These are phyloP conservation scores for Pangasius mekongensis DNA, from an alignment of 2,797 vertebrate species.

Conservation along the genomic window DNA sequence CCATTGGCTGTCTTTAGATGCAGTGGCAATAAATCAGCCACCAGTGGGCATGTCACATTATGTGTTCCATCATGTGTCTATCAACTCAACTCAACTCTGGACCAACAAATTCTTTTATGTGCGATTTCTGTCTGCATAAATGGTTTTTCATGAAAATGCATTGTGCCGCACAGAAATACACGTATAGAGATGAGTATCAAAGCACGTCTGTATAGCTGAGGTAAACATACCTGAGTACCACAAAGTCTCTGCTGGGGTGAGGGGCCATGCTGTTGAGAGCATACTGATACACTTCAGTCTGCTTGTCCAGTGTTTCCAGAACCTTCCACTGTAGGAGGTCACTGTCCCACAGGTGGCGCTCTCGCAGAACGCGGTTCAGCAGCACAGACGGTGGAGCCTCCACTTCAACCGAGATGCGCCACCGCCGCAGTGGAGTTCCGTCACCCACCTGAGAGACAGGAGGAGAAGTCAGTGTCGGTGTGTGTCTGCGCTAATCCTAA, in stretches of 20 bases:
- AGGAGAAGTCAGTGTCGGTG: neutral
- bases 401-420: conserved; percentile 92
- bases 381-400: conserved; percentile 93
- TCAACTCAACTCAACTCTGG: neutral
- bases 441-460: conserved; percentile 84
- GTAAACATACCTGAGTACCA: conserved; percentile 86
- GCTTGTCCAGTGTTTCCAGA: conserved; percentile 87
- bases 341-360: conserved; percentile 95
- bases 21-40: neutral
- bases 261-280: conserved; percentile 93
- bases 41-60: neutral
- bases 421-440: conserved; percentile 87
- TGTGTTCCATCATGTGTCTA: no score
- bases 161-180: neutral
- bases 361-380: conserved; percentile 90
- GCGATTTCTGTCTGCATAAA: neutral
- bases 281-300: conserved; percentile 93
- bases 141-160: neutral
- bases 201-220: neutral
- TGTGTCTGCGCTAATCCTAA: neutral
- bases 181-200: neutral
- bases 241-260: conserved; percentile 90
- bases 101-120: neutral
- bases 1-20: neutral
- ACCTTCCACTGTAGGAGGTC: conserved; percentile 95